Percentiles rank a stretch among this genome's conserved stretches.
Conservation (phyloP, 2,888 invertebrate species). For the Crepidodera aurea region DNA sequence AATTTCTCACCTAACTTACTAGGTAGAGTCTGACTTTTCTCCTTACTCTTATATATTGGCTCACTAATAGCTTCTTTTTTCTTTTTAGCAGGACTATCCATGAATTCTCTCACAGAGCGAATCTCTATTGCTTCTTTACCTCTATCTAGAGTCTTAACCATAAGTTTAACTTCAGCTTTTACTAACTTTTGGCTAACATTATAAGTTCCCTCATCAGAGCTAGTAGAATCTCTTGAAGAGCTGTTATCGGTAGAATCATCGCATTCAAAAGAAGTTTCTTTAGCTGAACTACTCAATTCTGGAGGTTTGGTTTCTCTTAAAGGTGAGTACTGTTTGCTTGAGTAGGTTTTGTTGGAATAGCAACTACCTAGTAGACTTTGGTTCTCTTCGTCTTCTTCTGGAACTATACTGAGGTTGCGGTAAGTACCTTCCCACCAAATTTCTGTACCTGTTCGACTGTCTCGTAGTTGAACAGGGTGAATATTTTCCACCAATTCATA, state of each 20-base stretch:
- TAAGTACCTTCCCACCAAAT: constrained; percentile 61
- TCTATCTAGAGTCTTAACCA: constrained; percentile 63
- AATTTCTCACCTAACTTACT: constrained; percentile 43
- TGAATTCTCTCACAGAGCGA: constrained; percentile 59
- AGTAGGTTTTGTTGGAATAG: constrained; percentile 46
- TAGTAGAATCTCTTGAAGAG: constrained; percentile 36
- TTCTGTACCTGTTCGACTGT: constrained; percentile 47
- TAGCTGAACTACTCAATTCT: constrained; percentile 18
- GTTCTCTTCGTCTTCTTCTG: constrained; percentile 60
- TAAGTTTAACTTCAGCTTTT: constrained; percentile 64
- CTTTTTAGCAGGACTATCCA: constrained; percentile 45
- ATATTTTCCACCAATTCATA: constrained; percentile 55
- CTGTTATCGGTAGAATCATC: constrained; percentile 36
- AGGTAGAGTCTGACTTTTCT: constrained; percentile 47
- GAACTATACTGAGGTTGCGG: constrained; percentile 60
- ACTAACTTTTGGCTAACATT: constrained; percentile 52
- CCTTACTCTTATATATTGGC: constrained; percentile 22
- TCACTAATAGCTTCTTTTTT: constrained; percentile 12
- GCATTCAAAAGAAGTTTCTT: constrained; percentile 20
- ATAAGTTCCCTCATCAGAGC: constrained; percentile 51
- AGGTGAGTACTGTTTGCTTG: constrained; percentile 31
- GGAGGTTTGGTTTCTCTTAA: constrained; percentile 24
- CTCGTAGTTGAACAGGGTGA: constrained; percentile 43
- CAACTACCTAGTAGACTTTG: constrained; percentile 51
- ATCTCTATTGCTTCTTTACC: constrained; percentile 65